Conservation (phyloP, 2,797 vertebrate genomes). For the Podargus strigoides region DNA sequence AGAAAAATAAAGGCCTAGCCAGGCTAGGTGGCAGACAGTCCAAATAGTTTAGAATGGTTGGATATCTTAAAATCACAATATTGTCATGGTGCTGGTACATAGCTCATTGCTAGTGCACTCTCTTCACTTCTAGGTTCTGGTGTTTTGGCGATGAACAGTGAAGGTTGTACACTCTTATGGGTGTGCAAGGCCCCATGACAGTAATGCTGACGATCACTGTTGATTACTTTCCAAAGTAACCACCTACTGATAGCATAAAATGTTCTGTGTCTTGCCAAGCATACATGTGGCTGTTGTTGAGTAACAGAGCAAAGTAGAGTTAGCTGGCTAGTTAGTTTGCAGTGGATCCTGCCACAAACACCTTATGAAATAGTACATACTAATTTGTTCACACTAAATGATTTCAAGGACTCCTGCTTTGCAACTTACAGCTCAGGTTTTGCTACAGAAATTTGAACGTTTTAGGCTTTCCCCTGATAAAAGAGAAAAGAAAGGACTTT, state of each 20-base stretch:
- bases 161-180: background rate
- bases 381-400: background rate
- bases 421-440: background rate
- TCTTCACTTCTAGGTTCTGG: background rate
- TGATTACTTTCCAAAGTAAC: background rate
- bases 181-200: background rate
- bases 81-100: background rate
- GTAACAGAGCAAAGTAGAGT: background rate
- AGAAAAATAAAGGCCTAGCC: background rate
- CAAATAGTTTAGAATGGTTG: background rate
- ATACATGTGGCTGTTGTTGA: background rate
- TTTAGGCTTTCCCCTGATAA: background rate
- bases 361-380: background rate
- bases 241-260: background rate
- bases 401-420: background rate
- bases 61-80: background rate
- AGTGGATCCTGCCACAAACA: background rate
- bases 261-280: background rate
- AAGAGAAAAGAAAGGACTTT: background rate
- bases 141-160: background rate
- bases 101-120: background rate
- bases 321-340: background rate
- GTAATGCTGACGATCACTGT: background rate
- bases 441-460: background rate
- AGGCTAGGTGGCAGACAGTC: background rate